Evolutionary conservation across 2,113 vertebrate genomes (phyloP), one percentile per base, ranked within the genome.

Genomic region (Talpa occidentalis): DNA sequence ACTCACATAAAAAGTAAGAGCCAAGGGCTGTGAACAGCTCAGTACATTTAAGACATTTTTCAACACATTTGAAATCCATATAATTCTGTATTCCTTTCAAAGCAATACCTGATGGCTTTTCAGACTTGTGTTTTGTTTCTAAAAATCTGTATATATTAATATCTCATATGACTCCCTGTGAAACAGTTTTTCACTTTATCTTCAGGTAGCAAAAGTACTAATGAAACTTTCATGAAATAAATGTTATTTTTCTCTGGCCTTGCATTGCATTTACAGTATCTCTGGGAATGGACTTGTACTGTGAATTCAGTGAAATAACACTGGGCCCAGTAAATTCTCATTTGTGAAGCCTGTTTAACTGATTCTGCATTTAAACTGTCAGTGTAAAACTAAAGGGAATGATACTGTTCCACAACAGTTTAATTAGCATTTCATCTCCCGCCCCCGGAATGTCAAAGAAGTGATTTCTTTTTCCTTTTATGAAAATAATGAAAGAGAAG

Each of bases 381-480:
- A 90, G 42, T 67, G 49, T 93, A 97, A 91, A 97, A 91, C 59
- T 85, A 95, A 96, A 97, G 40, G 88, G 28, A 67, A 81, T 90
- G 94, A 97, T 88, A 95, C 30, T 95, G 70, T 89, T 94, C 70
- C 72, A 83, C 52, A 89, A 90, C 60, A 90, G 26, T 97, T 94
- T 95, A 96, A 97, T 96, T 96, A 97, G 78, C 73, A 96, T 54
- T 95, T 97, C 69, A n/a, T 11, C 79, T 78, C 42, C 84, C 70
- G 21, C n/a, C n/a, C 17, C 7, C 7, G 14, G 10, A 90, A 93
- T 93, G 37, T 89, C 82, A 93, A 74, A 91, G 77, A 28, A 93
- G 1, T 93, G 59, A 77, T 97, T 93, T 89, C 2, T 82, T 86
- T 94, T 86, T 72, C 30, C 85, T 88, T 91, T 85, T 40, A 76